These are phyloP conservation scores for Ophion obscuratus DNA, from an alignment of 2,888 invertebrate genomes.

Conservation along the genomic window DNA sequence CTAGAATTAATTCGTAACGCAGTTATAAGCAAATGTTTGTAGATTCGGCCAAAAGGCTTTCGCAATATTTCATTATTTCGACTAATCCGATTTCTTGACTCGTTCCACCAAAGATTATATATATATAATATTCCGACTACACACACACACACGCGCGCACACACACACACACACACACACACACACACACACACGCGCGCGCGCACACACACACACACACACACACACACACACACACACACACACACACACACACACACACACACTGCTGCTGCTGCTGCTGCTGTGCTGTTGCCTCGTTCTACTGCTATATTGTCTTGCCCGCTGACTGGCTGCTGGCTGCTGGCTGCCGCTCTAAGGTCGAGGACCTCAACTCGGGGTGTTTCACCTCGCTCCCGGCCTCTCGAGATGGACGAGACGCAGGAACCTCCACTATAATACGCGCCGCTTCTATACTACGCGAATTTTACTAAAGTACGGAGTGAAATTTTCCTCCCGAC, in stretches of 20 bases:
- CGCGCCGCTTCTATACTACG: slow-evolving; percentile 24
- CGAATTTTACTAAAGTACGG: background rate
- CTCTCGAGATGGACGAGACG: slow-evolving; percentile 68
- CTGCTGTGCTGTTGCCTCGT: slow-evolving; percentile 28
- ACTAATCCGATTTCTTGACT: too few species aligned
- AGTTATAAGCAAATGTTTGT: too few species aligned
- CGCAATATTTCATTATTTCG: too few species aligned
- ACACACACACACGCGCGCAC: background rate
- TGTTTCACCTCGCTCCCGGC: slow-evolving; percentile 70
- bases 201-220: background rate
- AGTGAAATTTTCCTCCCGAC: background rate
- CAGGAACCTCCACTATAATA: slow-evolving; percentile 57
- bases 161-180: background rate
- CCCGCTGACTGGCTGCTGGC: slow-evolving; percentile 62
- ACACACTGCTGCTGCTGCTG: background rate
- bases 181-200: background rate
- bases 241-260: background rate
- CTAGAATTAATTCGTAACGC: too few species aligned
- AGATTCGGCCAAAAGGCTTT: too few species aligned
- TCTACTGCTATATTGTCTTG: slow-evolving; percentile 41
- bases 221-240: background rate
- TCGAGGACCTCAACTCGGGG: slow-evolving; percentile 72
- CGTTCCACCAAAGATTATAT: too few species aligned
- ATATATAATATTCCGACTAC: too few species aligned
- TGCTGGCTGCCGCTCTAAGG: slow-evolving; percentile 64